Evolutionary conservation across 2,113 vertebrate species (phyloP).

Genomic region (Picathartes gymnocephalus): DNA sequence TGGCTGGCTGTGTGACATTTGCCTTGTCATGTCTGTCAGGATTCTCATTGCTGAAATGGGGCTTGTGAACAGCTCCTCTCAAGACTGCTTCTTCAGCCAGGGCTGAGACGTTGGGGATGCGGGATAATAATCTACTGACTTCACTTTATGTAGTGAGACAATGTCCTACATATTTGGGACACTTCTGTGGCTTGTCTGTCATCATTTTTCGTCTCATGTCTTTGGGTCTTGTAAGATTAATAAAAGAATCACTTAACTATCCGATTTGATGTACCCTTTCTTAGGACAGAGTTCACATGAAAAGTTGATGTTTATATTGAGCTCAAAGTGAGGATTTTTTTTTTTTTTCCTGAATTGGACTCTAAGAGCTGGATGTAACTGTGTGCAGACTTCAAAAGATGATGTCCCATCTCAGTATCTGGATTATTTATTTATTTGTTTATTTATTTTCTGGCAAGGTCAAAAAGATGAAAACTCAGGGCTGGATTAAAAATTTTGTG

Average conservation of each 20-base stretch:
- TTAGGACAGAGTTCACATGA: background rate
- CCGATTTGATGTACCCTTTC: background rate
- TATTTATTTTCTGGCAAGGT: background rate
- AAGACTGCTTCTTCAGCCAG: background rate
- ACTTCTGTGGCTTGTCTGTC: background rate
- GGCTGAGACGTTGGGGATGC: background rate
- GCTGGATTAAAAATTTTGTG: background rate
- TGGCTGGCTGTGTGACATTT: background rate
- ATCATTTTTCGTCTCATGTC: background rate
- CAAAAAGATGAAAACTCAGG: background rate
- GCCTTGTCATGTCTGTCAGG: background rate
- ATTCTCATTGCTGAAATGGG: background rate
- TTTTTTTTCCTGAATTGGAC: background rate
- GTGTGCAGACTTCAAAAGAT: background rate
- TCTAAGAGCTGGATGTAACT: background rate
- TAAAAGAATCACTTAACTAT: background rate
- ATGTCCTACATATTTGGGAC: background rate
- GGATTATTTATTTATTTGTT: background rate
- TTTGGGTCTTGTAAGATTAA: background rate
- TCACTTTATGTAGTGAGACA: background rate
- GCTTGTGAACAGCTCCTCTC: background rate
- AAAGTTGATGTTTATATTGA: background rate
- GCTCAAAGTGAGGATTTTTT: background rate
- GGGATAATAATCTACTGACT: background rate
- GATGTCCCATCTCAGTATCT: background rate